phyloP scores from a whole-genome alignment of 1,140 invertebrate species.

The Lineus longissimus region DNA sequence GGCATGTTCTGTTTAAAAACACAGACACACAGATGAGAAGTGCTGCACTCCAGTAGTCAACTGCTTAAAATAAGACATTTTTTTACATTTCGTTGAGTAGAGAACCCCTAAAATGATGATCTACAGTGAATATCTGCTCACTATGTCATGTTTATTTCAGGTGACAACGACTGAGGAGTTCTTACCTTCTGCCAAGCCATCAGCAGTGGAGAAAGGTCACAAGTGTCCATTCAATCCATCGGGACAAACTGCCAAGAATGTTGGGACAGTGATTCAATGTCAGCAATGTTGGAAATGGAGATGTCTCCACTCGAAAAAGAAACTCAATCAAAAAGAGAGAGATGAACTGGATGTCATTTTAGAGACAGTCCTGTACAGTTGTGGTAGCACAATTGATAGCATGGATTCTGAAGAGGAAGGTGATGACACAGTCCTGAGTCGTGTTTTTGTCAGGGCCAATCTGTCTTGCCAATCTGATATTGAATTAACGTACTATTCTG shows the following conservation, averaged over 20 bases:
- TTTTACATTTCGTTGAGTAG: too few relatives aligned
- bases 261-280: not conserved
- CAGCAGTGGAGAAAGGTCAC: not conserved
- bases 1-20: too few relatives aligned
- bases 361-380: not conserved
- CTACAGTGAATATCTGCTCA: too few relatives aligned
- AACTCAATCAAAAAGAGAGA: not conserved
- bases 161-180: not conserved
- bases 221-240: not conserved
- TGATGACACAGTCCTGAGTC: not conserved
- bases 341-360: not conserved
- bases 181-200: not conserved
- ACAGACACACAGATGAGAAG: too few relatives aligned
- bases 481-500: not conserved
- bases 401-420: not conserved
- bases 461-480: not conserved
- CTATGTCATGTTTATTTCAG: too few relatives aligned
- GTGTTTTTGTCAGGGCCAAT: not conserved
- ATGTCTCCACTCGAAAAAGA: not conserved
- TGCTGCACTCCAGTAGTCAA: too few relatives aligned
- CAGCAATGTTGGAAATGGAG: not conserved
- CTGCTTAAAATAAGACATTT: too few relatives aligned
- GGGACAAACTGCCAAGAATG: constrained; percentile 3
- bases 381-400: not conserved
- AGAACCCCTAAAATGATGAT: too few relatives aligned